phyloP scores from a whole-genome alignment of 1,140 invertebrate species.

The Popillia japonica region DNA sequence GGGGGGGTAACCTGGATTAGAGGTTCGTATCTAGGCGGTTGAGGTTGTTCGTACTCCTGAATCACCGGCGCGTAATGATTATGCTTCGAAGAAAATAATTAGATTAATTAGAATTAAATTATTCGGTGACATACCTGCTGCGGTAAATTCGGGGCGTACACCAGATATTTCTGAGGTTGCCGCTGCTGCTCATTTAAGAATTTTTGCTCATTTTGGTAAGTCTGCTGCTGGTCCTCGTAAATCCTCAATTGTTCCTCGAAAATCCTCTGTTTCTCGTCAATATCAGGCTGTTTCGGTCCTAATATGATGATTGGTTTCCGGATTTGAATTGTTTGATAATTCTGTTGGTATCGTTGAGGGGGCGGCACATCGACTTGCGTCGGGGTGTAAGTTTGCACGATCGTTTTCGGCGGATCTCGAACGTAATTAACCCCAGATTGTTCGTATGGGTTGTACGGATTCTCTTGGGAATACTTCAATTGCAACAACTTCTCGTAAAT shows the following conservation, averaged over 20 bases:
- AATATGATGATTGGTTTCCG: constrained; percentile 29
- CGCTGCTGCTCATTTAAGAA: neutral
- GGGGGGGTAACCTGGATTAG: neutral
- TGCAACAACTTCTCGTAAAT: constrained; percentile 58
- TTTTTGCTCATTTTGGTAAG: constrained; percentile 9
- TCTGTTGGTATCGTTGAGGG: constrained; percentile 4
- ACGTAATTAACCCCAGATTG: neutral
- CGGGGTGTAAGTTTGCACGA: constrained; percentile 56
- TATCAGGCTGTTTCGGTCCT: neutral
- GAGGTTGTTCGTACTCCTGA: neutral
- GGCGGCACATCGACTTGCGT: constrained; percentile 39
- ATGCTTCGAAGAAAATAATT: constrained; percentile 2
- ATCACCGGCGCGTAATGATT: neutral
- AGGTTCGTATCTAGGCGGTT: neutral
- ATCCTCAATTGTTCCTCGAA: constrained; percentile 37
- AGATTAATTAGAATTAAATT: neutral
- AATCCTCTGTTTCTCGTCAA: constrained; percentile 6
- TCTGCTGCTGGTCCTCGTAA: constrained; percentile 34
- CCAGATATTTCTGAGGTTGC: constrained; percentile 4
- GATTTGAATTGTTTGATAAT: constrained; percentile 1
- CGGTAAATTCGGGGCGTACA: constrained; percentile 22
- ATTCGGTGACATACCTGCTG: neutral
- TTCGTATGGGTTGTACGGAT: constrained; percentile 36
- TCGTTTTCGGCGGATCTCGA: constrained; percentile 51
- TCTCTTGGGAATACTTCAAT: constrained; percentile 52